Conservation (phyloP, 1,140 invertebrate genomes). For the Zelostemma sp. region DNA sequence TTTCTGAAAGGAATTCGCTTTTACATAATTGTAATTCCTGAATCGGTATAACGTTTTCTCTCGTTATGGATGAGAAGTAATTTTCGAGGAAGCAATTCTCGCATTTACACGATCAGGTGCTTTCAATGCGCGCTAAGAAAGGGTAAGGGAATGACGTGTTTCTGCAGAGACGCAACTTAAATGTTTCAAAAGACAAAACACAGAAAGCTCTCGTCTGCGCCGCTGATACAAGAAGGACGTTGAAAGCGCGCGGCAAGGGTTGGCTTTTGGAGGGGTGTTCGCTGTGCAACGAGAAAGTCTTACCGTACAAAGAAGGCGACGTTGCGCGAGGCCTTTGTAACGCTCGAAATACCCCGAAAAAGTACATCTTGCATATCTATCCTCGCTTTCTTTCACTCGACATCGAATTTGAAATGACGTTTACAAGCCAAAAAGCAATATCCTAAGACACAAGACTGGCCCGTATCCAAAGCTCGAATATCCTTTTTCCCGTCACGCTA, state of each 20-base stretch:
- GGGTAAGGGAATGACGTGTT: neutral
- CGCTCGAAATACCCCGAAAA: conserved; percentile 32
- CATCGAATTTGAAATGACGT: conserved; percentile 24
- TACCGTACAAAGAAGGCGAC: conserved; percentile 23
- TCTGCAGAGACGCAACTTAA: neutral
- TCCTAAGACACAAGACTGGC: conserved; percentile 54
- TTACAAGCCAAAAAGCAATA: conserved; percentile 48
- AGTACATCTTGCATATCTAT: conserved; percentile 41
- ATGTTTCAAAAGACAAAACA: conserved; percentile 4
- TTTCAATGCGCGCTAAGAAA: neutral
- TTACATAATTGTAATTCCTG: neutral
- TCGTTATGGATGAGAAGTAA: too few species aligned
- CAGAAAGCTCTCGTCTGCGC: neutral
- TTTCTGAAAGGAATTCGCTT: neutral
- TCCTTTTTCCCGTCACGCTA: conserved; percentile 46
- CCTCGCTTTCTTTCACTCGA: conserved; percentile 15
- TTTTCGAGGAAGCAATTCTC: neutral
- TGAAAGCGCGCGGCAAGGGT: conserved; percentile 4
- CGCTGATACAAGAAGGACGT: conserved; percentile 1
- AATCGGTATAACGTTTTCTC: too few species aligned
- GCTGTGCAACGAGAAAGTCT: conserved; percentile 3
- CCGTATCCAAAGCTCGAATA: conserved; percentile 49
- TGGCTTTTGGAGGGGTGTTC: neutral
- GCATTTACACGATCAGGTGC: neutral
- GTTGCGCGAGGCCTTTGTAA: conserved; percentile 22